Percentiles rank a stretch among this genome's conserved stretches.
phyloP scores from a whole-genome alignment of 2,113 vertebrate genomes.

The Hypanus sabinus region DNA sequence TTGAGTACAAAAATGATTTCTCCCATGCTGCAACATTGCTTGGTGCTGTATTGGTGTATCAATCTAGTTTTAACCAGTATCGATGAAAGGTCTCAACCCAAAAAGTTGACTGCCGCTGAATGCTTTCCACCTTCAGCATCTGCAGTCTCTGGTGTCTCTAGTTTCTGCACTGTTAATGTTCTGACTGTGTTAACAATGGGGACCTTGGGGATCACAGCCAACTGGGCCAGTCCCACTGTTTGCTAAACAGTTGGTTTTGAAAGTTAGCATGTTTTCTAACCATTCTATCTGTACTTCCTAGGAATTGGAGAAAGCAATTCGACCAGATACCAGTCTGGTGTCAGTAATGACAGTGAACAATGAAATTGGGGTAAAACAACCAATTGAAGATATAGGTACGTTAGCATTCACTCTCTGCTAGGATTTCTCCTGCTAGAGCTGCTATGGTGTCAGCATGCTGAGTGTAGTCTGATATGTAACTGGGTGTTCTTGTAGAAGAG shows the following conservation, averaged over 20 bases:
- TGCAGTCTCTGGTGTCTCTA: too few relatives aligned
- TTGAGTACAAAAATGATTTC: neutral
- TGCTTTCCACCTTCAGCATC: too few relatives aligned
- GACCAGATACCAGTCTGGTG: slow-evolving; percentile 79
- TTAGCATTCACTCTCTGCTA: neutral
- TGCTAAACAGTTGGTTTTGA: neutral
- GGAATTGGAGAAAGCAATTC: slow-evolving; percentile 75
- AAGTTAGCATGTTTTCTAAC: neutral
- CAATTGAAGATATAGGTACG: slow-evolving; percentile 81
- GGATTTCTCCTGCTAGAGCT: too few relatives aligned
- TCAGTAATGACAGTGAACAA: slow-evolving; percentile 94
- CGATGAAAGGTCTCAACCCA: too few relatives aligned
- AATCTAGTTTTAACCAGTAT: too few relatives aligned
- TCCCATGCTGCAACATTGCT: neutral
- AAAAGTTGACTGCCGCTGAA: too few relatives aligned
- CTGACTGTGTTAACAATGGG: too few relatives aligned
- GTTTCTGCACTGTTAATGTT: too few relatives aligned
- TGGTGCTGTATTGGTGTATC: neutral
- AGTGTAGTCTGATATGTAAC: too few relatives aligned
- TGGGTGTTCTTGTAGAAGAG: neutral
- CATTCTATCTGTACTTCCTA: slow-evolving; percentile 47
- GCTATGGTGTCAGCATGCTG: too few relatives aligned
- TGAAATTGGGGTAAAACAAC: slow-evolving; percentile 90
- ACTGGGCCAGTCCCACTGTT: neutral
- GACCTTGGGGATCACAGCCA: neutral